Conservation (phyloP, 2,797 vertebrate genomes). For the Brotula barbata region DNA sequence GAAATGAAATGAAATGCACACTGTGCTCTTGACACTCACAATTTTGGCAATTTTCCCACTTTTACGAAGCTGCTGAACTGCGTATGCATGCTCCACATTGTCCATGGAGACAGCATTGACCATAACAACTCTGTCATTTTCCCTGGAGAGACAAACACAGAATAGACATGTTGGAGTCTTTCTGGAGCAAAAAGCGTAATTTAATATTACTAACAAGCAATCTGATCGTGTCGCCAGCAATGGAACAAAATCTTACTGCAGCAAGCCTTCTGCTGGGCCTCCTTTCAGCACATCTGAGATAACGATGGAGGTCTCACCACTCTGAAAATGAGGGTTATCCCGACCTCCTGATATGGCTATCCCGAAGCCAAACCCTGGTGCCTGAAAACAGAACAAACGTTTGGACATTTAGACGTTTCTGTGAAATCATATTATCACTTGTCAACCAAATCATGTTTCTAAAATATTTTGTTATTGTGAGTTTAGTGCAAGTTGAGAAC, state of each 20-base stretch:
- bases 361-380: conserved; percentile 98
- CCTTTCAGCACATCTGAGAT: conserved; percentile 93
- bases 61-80: conserved; percentile 93
- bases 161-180: conserved; percentile 54
- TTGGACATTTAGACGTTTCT: background rate
- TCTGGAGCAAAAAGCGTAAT: conserved; percentile 36
- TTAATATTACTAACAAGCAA: conserved; percentile 43
- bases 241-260: conserved; percentile 83
- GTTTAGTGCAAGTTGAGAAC: too few species aligned
- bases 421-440: too few species aligned
- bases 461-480: too few species aligned
- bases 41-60: conserved; percentile 96
- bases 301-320: conserved; percentile 90
- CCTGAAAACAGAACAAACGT: conserved; percentile 73
- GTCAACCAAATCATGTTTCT: too few species aligned
- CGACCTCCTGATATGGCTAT: conserved; percentile 95
- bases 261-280: conserved; percentile 90
- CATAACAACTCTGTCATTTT: conserved; percentile 90
- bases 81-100: conserved; percentile 89
- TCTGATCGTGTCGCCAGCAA: conserved; percentile 23
- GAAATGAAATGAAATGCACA: background rate
- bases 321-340: conserved; percentile 96
- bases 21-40: conserved; percentile 78
- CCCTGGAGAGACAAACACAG: conserved; percentile 73
- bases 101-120: conserved; percentile 93